phyloP scores from a whole-genome alignment of 1,140 invertebrate species.

The Matsumurasca onukii region DNA sequence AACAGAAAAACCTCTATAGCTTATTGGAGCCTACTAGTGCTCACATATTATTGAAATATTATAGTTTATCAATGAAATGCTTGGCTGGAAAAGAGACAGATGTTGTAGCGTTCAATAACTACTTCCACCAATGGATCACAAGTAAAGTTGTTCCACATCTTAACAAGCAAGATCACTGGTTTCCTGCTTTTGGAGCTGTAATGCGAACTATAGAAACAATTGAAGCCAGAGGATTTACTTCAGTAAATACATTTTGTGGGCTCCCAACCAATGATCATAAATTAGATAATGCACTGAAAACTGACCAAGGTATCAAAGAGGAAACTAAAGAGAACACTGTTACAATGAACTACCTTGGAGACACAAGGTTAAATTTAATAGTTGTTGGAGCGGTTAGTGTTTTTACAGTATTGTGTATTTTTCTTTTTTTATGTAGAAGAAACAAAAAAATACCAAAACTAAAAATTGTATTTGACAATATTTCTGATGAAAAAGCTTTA shows the following conservation, averaged over 20 bases:
- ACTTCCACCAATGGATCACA: conserved; percentile 35
- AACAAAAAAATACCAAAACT: no score
- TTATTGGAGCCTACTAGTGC: conserved; percentile 30
- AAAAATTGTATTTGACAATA: no score
- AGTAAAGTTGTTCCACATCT: conserved; percentile 35
- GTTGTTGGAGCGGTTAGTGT: no score
- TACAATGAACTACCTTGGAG: no score
- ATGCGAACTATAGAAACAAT: conserved; percentile 40
- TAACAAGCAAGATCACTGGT: conserved; percentile 35
- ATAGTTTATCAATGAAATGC: conserved; percentile 37
- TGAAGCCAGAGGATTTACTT: conserved; percentile 31
- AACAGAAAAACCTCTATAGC: conserved; percentile 34
- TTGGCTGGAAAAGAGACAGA: conserved; percentile 23
- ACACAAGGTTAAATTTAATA: no score
- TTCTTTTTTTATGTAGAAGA: no score
- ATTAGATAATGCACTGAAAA: neutral
- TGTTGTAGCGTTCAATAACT: conserved; percentile 33
- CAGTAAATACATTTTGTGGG: neutral
- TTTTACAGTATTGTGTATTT: no score
- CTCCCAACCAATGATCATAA: neutral
- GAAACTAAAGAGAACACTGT: no score
- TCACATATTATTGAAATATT: conserved; percentile 36
- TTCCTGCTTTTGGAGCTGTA: conserved; percentile 37
- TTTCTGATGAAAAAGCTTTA: no score
- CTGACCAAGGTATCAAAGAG: neutral